Conservation (phyloP, 23 tunicate genomes). For the Corella eumyota region DNA sequence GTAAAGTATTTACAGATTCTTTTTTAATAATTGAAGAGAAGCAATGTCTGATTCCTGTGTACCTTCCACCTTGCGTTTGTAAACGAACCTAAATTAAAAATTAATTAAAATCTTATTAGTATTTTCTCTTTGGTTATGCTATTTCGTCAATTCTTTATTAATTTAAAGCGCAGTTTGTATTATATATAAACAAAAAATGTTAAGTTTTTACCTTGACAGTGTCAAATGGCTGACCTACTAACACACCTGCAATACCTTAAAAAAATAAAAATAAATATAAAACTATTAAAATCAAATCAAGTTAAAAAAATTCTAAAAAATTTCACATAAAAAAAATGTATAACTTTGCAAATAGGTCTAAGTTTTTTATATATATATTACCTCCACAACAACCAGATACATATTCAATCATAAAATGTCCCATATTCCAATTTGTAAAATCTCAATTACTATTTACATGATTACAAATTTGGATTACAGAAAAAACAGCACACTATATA, state of each 20-base stretch:
- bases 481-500: no score
- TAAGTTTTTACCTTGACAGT: constrained; percentile 47
- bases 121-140: neutral
- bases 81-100: constrained; percentile 46
- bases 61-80: constrained; percentile 56
- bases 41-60: constrained; percentile 93
- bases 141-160: neutral
- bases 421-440: no score
- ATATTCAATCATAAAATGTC: constrained; percentile 28
- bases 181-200: neutral
- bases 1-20: constrained; percentile 51
- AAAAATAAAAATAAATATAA: neutral
- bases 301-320: neutral
- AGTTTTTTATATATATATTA: constrained; percentile 3
- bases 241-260: constrained; percentile 71
- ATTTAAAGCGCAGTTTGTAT: neutral
- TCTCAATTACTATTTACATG: no score
- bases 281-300: neutral
- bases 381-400: constrained; percentile 83
- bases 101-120: neutral
- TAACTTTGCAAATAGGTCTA: no score
- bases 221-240: constrained; percentile 86
- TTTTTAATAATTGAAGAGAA: constrained; percentile 44
- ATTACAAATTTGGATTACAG: no score
- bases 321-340: no score